Conservation (phyloP, 2,888 invertebrate species). For the Poecilobothrus nobilitatus region DNA sequence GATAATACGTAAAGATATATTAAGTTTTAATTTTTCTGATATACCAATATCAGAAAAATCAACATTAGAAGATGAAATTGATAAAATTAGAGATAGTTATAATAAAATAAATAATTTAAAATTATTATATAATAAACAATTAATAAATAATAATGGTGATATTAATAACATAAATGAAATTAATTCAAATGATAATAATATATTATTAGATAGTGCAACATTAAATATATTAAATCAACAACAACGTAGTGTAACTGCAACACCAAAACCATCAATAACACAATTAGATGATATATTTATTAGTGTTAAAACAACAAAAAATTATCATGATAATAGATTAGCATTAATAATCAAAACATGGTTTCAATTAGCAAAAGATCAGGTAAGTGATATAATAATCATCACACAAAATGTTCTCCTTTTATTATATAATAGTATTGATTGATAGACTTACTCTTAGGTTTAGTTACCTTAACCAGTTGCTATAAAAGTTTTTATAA, state of each 20-base stretch:
- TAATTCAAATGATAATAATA: conserved; percentile 11
- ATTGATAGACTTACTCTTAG: too few relatives aligned
- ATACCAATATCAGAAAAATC: conserved; percentile 41
- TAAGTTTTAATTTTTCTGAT: conserved; percentile 42
- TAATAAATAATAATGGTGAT: conserved; percentile 9
- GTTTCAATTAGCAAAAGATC: conserved; percentile 85
- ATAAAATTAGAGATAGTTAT: background rate
- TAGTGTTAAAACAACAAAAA: conserved; percentile 88
- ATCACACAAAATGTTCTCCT: conserved; percentile 8
- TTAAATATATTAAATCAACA: conserved; percentile 38
- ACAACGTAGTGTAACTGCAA: conserved; percentile 40
- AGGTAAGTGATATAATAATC: conserved; percentile 63
- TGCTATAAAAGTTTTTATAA: too few relatives aligned
- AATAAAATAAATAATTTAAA: conserved; percentile 7
- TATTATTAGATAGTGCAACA: conserved; percentile 6
- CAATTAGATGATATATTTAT: conserved; percentile 83
- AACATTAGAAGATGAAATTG: conserved; percentile 26
- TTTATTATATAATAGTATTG: background rate
- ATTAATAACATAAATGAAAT: background rate
- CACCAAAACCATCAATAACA: conserved; percentile 54
- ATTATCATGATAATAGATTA: conserved; percentile 76
- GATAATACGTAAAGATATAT: conserved; percentile 43
- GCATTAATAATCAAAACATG: conserved; percentile 87
- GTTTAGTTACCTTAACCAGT: too few relatives aligned
- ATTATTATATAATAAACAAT: background rate